Evolutionary conservation across 2,797 vertebrate genomes (phyloP).

Genomic region (Gymnocypris eckloni): DNA sequence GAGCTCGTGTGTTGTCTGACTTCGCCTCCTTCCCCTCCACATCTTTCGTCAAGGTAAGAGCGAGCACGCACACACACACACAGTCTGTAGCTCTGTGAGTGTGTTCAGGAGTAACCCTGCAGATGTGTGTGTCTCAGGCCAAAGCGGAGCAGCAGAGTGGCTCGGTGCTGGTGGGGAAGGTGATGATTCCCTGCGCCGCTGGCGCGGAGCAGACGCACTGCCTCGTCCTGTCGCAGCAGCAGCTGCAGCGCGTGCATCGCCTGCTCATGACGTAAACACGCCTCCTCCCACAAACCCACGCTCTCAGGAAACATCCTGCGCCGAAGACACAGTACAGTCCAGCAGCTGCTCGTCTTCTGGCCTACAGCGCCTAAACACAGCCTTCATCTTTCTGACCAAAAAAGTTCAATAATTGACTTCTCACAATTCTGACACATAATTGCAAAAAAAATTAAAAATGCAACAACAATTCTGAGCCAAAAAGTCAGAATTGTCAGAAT

Average conservation of each 20-base stretch:
- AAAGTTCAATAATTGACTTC: neutral
- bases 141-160: constrained; percentile 83
- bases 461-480: too few relatives aligned
- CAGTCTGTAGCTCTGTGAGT: neutral
- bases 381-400: neutral
- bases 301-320: constrained; percentile 3
- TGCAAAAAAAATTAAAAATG: too few relatives aligned
- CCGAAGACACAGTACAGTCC: neutral
- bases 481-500: too few relatives aligned
- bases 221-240: constrained; percentile 85
- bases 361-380: neutral
- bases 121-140: constrained; percentile 64
- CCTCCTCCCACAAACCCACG: constrained; percentile 12
- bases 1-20: constrained; percentile 82
- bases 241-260: constrained; percentile 83
- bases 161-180: constrained; percentile 83
- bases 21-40: constrained; percentile 88
- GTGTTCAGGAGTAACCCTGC: neutral
- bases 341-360: neutral
- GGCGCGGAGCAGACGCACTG: constrained; percentile 87
- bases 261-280: constrained; percentile 72
- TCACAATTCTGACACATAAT: too few relatives aligned
- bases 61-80: neutral
- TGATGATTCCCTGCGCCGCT: constrained; percentile 83
- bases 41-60: constrained; percentile 86